Conservation (phyloP, 2,797 vertebrate species). For the Gobionotothen gibberifrons region DNA sequence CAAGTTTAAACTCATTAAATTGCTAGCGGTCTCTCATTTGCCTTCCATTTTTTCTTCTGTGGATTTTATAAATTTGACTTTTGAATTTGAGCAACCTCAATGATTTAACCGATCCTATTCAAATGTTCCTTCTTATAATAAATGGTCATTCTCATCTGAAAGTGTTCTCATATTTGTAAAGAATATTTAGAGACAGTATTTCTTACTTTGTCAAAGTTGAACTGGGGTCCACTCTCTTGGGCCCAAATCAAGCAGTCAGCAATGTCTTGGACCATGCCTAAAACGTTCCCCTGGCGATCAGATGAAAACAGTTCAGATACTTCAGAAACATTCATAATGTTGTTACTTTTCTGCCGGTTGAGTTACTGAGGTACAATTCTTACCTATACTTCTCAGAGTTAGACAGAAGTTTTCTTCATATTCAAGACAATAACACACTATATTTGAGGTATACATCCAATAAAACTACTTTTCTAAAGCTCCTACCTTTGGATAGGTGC, state of each 20-base stretch:
- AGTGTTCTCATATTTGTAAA: background rate
- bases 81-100: too few species aligned
- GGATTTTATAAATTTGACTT: too few species aligned
- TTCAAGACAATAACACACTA: background rate
- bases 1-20: background rate
- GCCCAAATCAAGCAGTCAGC: slow-evolving; percentile 83
- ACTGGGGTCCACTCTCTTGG: slow-evolving; percentile 70
- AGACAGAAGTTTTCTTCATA: background rate
- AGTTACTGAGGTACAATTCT: background rate
- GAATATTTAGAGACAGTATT: background rate
- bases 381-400: background rate
- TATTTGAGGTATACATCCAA: background rate
- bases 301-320: slow-evolving; percentile 31
- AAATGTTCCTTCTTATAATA: too few species aligned
- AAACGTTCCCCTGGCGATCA: slow-evolving; percentile 79
- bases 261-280: slow-evolving; percentile 84
- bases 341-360: background rate
- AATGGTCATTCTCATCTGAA: background rate
- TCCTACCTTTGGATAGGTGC: slow-evolving; percentile 82
- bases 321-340: slow-evolving; percentile 10
- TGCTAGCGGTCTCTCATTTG: too few species aligned
- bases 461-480: background rate
- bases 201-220: slow-evolving; percentile 82
- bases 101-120: too few species aligned
- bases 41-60: too few species aligned